These are phyloP conservation scores for Plotosus lineatus DNA, from an alignment of 2,113 vertebrate genomes.

Conservation along the genomic window DNA sequence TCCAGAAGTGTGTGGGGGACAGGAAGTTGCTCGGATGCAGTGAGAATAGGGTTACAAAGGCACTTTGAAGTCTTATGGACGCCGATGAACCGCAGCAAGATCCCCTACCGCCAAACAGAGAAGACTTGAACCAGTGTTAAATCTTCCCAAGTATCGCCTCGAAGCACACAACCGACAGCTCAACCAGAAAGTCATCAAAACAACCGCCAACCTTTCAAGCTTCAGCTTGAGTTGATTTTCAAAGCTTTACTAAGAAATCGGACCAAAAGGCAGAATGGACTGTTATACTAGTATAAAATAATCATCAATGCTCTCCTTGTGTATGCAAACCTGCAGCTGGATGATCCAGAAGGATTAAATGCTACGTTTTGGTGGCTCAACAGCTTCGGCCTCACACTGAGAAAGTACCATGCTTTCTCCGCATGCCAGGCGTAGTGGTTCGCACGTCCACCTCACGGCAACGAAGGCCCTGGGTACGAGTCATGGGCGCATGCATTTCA, in stretches of 20 bases:
- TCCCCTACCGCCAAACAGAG: not conserved
- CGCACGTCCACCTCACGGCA: too few relatives aligned
- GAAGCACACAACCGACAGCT: not conserved
- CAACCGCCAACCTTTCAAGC: not conserved
- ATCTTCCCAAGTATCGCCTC: not conserved
- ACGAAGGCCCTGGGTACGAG: too few relatives aligned
- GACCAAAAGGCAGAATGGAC: not conserved
- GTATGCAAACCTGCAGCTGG: not conserved
- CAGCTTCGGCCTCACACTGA: too few relatives aligned
- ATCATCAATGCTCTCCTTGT: not conserved
- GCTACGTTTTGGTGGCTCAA: too few relatives aligned
- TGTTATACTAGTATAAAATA: not conserved
- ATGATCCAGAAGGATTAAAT: not conserved
- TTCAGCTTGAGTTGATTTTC: not conserved
- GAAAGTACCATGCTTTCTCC: too few relatives aligned
- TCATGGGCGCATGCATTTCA: too few relatives aligned
- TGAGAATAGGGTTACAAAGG: conserved; percentile 7
- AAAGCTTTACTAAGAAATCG: not conserved
- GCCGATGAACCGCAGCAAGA: not conserved
- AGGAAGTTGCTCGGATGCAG: not conserved
- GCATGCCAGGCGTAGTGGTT: too few relatives aligned
- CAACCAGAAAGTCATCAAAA: not conserved
- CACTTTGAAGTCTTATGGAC: not conserved
- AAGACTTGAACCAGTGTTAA: not conserved
- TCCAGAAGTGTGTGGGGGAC: not conserved